Percentiles rank a stretch among this genome's conserved stretches.
Evolutionary conservation across 2,888 invertebrate species (phyloP).

Genomic region (Nysson spinosus): DNA sequence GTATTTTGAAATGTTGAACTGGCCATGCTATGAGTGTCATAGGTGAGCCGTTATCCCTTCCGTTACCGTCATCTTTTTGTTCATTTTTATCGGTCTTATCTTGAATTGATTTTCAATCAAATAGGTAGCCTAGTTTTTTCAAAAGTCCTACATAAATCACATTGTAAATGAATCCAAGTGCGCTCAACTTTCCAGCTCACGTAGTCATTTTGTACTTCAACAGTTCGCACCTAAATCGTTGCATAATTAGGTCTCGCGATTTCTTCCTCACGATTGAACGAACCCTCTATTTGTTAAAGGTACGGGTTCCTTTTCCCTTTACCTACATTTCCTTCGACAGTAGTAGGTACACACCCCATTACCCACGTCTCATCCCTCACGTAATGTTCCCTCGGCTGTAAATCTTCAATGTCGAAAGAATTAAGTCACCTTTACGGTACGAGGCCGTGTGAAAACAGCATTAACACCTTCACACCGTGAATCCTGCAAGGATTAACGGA

Average conservation of each 20-base stretch:
- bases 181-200: too few species aligned
- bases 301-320: slow-evolving; percentile 24
- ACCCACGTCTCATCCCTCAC: slow-evolving; percentile 30
- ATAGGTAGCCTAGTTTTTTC: too few species aligned
- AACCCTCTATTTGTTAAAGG: slow-evolving; percentile 15
- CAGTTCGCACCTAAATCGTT: too few species aligned
- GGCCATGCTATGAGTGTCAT: too few species aligned
- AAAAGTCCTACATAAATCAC: too few species aligned
- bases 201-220: too few species aligned
- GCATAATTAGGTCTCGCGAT: slow-evolving; percentile 1
- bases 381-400: slow-evolving; percentile 45
- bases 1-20: too few species aligned
- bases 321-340: slow-evolving; percentile 20
- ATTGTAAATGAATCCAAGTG: too few species aligned
- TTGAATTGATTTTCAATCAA: too few species aligned
- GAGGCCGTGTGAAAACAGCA: slow-evolving; percentile 48
- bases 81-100: too few species aligned
- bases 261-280: slow-evolving; percentile 24
- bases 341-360: slow-evolving; percentile 43
- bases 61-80: too few species aligned
- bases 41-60: too few species aligned
- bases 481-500: slow-evolving; percentile 35
- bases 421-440: slow-evolving; percentile 56
- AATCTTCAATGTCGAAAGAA: slow-evolving; percentile 56
- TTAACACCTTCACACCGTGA: slow-evolving; percentile 43